These are phyloP conservation scores for Linurgus olivaceus DNA, from an alignment of 2,797 vertebrate genomes.

Conservation along the genomic window DNA sequence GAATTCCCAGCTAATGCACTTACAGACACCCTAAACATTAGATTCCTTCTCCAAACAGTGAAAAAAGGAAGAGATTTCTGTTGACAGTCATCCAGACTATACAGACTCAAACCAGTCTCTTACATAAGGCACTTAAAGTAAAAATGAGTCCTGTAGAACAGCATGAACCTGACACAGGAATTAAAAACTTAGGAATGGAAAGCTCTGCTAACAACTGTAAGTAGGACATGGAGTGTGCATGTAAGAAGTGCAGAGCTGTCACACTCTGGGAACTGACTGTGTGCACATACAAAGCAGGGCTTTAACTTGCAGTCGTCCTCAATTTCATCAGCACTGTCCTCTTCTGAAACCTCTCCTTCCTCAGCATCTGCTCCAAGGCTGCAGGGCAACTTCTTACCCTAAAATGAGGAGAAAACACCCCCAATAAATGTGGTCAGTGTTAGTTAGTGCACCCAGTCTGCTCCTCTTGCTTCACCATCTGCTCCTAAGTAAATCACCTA, in stretches of 20 bases:
- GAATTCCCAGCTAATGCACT: not conserved
- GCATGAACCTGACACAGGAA: not conserved
- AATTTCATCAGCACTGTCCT: slow-evolving; percentile 97
- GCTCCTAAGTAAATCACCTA: not conserved
- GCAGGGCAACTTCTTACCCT: slow-evolving; percentile 93
- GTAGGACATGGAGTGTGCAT: not conserved
- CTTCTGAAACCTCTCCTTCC: slow-evolving; percentile 97
- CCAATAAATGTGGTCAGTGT: not conserved
- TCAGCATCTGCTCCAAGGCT: slow-evolving; percentile 92
- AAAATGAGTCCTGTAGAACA: not conserved
- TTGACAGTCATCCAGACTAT: not conserved
- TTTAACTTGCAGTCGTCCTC: slow-evolving; percentile 97
- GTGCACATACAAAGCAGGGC: slow-evolving; percentile 84
- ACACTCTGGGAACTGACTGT: not conserved
- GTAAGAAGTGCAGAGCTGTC: not conserved
- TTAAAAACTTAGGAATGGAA: not conserved
- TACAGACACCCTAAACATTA: not conserved
- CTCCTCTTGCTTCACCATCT: not conserved
- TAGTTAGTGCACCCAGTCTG: not conserved
- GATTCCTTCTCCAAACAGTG: not conserved
- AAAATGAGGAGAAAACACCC: not conserved
- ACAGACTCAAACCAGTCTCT: not conserved
- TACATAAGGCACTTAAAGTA: not conserved
- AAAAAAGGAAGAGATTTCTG: not conserved
- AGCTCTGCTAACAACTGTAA: not conserved